Percentiles rank a stretch among this genome's conserved stretches.
Conservation (phyloP, 2,113 vertebrate species). For the Daboia siamensis region DNA sequence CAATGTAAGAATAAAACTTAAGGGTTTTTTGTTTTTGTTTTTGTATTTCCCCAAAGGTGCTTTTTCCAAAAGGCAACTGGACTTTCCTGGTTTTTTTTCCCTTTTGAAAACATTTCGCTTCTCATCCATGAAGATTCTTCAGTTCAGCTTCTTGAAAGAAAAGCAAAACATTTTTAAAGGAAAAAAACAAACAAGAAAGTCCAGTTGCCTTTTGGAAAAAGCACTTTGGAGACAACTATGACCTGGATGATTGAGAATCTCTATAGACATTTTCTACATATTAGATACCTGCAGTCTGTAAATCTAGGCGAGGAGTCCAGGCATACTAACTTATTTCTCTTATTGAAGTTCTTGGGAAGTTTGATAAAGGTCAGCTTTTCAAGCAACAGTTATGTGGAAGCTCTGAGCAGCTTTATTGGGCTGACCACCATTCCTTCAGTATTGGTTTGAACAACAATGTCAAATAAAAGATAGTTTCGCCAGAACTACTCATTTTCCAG, state of each 20-base stretch:
- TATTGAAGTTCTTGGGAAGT: neutral
- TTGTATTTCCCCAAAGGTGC: too few relatives aligned
- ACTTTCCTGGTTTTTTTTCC: too few relatives aligned
- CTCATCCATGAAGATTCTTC: too few relatives aligned
- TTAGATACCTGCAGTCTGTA: neutral
- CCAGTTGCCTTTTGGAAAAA: too few relatives aligned
- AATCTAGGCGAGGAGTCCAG: neutral
- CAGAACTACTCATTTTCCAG: neutral
- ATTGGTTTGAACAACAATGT: neutral
- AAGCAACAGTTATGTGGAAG: neutral
- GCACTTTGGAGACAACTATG: too few relatives aligned
- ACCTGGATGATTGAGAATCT: too few relatives aligned
- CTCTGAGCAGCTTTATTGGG: neutral
- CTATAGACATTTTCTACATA: neutral
- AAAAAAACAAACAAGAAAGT: too few relatives aligned
- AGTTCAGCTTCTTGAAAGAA: too few relatives aligned
- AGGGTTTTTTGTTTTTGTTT: too few relatives aligned
- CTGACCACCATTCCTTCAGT: neutral
- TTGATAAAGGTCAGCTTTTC: neutral
- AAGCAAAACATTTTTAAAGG: too few relatives aligned
- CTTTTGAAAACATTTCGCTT: too few relatives aligned
- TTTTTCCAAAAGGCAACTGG: too few relatives aligned
- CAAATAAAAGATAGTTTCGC: neutral
- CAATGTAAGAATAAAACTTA: neutral
- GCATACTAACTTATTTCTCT: neutral